Conservation (phyloP, 1,140 invertebrate species). For the Drosophila rhopaloa region DNA sequence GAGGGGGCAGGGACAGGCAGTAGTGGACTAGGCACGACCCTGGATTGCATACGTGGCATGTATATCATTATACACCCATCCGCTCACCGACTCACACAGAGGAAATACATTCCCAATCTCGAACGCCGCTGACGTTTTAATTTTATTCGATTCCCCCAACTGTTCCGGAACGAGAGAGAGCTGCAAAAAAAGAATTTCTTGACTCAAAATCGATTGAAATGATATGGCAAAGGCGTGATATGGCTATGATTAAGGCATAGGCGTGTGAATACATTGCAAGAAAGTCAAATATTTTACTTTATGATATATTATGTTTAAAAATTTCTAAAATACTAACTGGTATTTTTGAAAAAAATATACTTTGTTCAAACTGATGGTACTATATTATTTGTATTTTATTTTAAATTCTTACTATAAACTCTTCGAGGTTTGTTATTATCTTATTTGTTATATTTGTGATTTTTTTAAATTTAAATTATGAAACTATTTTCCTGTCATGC, state of each 20-base stretch:
- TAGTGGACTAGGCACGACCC: constrained; percentile 67
- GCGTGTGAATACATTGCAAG: constrained; percentile 15
- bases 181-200: constrained; percentile 47
- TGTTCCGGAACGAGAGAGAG: constrained; percentile 3
- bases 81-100: constrained; percentile 11
- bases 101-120: constrained; percentile 44
- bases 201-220: constrained; percentile 83
- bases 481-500: neutral
- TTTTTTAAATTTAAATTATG: too few species aligned
- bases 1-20: constrained; percentile 5
- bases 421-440: too few species aligned
- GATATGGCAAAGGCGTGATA: constrained; percentile 77
- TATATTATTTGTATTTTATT: too few species aligned
- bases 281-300: neutral
- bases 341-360: too few species aligned
- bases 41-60: constrained; percentile 76
- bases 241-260: constrained; percentile 28
- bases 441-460: too few species aligned
- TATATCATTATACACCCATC: constrained; percentile 69
- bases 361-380: too few species aligned
- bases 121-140: constrained; percentile 75
- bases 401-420: too few species aligned
- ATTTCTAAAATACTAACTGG: too few species aligned
- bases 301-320: too few species aligned
- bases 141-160: constrained; percentile 65